Evolutionary conservation across 2,888 invertebrate genomes (phyloP), one percentile per base, ranked within the genome.

Genomic region (Abrostola tripartita): DNA sequence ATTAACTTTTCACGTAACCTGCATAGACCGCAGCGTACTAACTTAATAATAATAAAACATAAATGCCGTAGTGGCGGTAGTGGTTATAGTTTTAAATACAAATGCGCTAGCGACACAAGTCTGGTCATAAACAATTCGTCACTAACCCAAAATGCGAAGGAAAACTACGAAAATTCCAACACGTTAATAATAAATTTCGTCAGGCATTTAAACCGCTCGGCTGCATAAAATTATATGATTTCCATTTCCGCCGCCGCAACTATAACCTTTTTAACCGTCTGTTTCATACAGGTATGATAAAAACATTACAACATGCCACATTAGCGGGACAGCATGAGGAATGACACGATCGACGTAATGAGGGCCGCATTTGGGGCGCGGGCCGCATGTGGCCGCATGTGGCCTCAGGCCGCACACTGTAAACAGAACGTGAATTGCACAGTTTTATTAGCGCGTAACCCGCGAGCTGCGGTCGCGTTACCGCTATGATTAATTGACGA

Each of bases 401-500:
- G 44, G 55, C 55, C 10, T 8, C 57, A 14, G 44, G 59, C 58
- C 53, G 37, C 57, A 53, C 24, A 42, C 9, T 62, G 65, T 70
- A 61, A 73, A 76, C 76, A 67, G 63, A 61, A 72, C 64, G 61
- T 57, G 57, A 61, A 68, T 74, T 74, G 55, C 58, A 61, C 65
- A 68, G 61, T 75, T 74, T 76, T 68, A 78, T 71, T 76, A 62
- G 50, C 52, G 49, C 41, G 55, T 65, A 63, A 65, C 59, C 58
- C 59, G 52, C 47, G 52, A 58, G 41, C 49, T 66, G 70, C 37
- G 70, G 70, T 70, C 51, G n/a, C 50, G 47, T 64, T 67, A 71
- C 59, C 50, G 42, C 53, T 65, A 76, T 78, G 78, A 78, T 78
- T 78, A 74, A 78, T 78, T 71, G 71, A 65, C 53, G 65, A 76